Conservation (phyloP, 1,140 invertebrate genomes). For the Arctopsyche grandis region DNA sequence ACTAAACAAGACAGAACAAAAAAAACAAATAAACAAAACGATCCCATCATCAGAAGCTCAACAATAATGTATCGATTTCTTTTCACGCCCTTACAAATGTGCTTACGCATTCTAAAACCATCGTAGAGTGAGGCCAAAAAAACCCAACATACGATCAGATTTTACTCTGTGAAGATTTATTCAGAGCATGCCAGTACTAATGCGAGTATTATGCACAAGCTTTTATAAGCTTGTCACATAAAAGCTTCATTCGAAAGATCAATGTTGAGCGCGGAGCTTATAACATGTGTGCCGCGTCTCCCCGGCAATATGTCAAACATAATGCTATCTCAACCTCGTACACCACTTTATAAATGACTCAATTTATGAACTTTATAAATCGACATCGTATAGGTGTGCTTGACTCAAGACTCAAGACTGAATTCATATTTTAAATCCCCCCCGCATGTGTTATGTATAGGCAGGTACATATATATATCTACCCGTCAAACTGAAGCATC, state of each 20-base stretch:
- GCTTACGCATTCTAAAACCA: constrained; percentile 29
- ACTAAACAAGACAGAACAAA: background rate
- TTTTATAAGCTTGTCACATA: constrained; percentile 27
- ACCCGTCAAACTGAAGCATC: background rate
- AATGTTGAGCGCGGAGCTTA: constrained; percentile 13
- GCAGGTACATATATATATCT: no score
- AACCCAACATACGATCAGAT: background rate
- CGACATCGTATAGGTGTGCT: background rate
- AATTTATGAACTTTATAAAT: constrained; percentile 29
- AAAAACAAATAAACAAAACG: constrained; percentile 25
- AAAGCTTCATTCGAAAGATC: constrained; percentile 11
- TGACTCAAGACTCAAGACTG: no score
- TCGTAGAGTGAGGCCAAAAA: background rate
- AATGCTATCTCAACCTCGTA: constrained; percentile 4
- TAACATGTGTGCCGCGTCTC: constrained; percentile 23
- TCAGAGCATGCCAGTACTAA: background rate
- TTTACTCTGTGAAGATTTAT: background rate
- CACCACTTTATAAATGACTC: constrained; percentile 12
- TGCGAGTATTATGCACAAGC: background rate
- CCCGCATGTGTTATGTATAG: no score
- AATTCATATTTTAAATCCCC: no score
- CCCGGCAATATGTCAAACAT: constrained; percentile 25
- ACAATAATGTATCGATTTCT: constrained; percentile 49
- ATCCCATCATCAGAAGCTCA: constrained; percentile 23
- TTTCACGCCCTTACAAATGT: constrained; percentile 25